Conservation (phyloP, 2,888 invertebrate species). For the Eurytoma californica region DNA sequence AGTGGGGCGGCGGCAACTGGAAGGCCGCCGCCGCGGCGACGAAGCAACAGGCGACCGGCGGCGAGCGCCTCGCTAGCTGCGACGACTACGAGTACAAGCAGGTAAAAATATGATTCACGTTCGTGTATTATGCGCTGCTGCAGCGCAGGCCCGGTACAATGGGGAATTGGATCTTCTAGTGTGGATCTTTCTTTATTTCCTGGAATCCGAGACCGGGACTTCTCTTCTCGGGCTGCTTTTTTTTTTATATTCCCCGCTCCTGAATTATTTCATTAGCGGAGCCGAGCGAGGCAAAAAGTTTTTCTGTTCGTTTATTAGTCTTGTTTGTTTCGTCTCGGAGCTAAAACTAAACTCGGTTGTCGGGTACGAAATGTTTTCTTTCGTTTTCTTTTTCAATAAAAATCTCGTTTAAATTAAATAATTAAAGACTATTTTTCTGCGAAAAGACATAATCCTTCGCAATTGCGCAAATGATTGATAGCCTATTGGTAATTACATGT, state of each 20-base stretch:
- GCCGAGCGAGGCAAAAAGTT: too few species aligned
- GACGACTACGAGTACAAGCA: conserved; percentile 66
- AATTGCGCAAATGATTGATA: too few species aligned
- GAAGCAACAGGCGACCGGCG: conserved; percentile 26
- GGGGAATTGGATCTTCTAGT: conserved; percentile 43
- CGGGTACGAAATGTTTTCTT: not conserved
- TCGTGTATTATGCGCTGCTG: not conserved
- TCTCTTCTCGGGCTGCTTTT: not conserved
- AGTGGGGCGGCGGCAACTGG: conserved; percentile 65
- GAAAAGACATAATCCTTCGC: not conserved
- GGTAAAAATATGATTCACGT: conserved; percentile 63
- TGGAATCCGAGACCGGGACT: conserved; percentile 9
- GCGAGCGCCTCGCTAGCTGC: conserved; percentile 64
- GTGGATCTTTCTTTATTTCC: conserved; percentile 16
- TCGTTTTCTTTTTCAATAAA: too few species aligned
- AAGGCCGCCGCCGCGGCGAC: not conserved
- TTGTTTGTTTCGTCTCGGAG: too few species aligned
- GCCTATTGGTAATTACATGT: too few species aligned
- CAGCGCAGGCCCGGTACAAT: not conserved
- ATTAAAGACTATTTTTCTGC: too few species aligned
- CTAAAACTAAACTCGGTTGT: too few species aligned
- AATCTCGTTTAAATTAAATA: too few species aligned
- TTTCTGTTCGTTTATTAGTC: too few species aligned
- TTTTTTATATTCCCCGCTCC: not conserved
- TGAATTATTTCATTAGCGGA: not conserved